Evolutionary conservation across 2,888 invertebrate genomes (phyloP), one percentile per base, ranked within the genome.

Genomic region (Amblyteles armatorius): DNA sequence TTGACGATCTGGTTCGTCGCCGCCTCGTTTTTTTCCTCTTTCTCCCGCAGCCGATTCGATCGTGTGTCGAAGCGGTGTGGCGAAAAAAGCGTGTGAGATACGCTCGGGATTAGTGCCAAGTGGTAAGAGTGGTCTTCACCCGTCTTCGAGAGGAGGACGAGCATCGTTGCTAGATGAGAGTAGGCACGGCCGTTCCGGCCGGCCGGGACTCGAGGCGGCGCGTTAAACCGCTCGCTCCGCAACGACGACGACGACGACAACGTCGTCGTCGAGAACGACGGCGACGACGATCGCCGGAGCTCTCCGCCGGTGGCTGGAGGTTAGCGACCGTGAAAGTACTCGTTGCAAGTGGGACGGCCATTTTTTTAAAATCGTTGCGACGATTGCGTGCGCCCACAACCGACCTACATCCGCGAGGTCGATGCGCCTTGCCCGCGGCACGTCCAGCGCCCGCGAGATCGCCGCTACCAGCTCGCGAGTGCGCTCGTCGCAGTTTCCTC

Each of bases 291-390:
- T 76, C 69, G 44, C 68, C 69, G 29, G 55, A 73, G 82, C 65
- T 81, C 79, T 69, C 81, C 69, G 82, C 71, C 79, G 73, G 67
- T 55, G 67, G 36, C 77, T 36, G 67, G 92, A 91, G 93, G 93
- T 93, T 92, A 93, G 92, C 92, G 94, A 92, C 93, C 93, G 94
- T 93, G 93, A 94, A 94, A 94, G 93, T 94, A 92, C 92, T 93
- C 92, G 91, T 92, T 90, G 92, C 91, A 94, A 93, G 93, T 93
- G 90, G 93, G 91, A 91, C 93, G 91, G 90, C 87, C 89, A 92
- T 93, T 93, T 93, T 85, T 93, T 93, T 91, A 91, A 93, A 93
- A 93, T 93, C 91, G 91, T 92, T 91, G 93, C 91, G 92, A 92
- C 92, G 92, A 92, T 93, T 92, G 93, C 93, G 92, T 92, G 93